phyloP scores from a whole-genome alignment of 1,140 invertebrate genomes.

The Drosophila truncata region DNA sequence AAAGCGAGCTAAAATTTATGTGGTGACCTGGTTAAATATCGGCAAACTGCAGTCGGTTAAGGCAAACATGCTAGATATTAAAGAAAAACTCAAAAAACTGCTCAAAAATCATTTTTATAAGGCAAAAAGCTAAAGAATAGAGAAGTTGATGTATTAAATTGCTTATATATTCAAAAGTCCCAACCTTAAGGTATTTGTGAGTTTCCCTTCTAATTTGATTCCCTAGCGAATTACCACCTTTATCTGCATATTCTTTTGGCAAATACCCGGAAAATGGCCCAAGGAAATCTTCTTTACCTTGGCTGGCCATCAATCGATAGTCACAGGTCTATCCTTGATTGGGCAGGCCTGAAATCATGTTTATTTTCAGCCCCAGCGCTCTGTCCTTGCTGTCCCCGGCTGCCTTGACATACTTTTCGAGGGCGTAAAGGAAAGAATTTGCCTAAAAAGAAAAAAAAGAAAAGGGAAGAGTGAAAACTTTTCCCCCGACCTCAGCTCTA shows the following conservation, averaged over 20 bases:
- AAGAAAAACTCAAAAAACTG: background rate
- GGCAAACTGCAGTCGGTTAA: background rate
- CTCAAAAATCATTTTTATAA: rapidly evolving
- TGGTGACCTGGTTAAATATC: slow-evolving; percentile 58
- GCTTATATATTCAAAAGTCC: background rate
- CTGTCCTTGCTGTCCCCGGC: slow-evolving; percentile 16
- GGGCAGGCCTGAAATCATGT: slow-evolving; percentile 45
- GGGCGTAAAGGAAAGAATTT: slow-evolving; percentile 26
- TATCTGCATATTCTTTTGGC: slow-evolving; percentile 9
- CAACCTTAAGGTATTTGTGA: background rate
- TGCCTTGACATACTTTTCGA: slow-evolving; percentile 66
- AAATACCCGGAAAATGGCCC: background rate
- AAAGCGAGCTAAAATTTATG: slow-evolving; percentile 64
- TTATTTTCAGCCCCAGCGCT: slow-evolving; percentile 59
- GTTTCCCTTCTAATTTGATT: background rate
- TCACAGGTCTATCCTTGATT: slow-evolving; percentile 17
- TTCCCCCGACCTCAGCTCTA: background rate
- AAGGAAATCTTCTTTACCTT: slow-evolving; percentile 15
- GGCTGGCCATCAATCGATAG: slow-evolving; percentile 53
- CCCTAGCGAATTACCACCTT: background rate
- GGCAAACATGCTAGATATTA: background rate
- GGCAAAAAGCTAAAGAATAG: background rate
- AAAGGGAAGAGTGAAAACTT: slow-evolving; percentile 34
- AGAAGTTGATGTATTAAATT: background rate
- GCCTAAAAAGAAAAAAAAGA: slow-evolving; percentile 29